Evolutionary conservation across 2,888 invertebrate species (phyloP).

Genomic region (Tetrapedia diversipes): DNA sequence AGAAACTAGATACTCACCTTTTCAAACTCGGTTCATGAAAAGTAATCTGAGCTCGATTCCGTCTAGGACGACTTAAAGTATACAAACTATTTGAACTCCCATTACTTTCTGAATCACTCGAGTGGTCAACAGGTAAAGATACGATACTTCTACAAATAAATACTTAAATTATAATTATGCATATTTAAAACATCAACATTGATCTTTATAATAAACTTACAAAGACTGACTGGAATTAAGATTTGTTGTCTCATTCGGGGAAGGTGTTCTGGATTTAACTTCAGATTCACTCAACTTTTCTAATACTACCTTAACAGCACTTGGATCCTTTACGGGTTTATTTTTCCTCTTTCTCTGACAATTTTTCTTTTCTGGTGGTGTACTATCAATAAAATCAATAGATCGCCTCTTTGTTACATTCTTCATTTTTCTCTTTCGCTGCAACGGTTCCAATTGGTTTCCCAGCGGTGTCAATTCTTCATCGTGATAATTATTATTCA

Average conservation of each 20-base stretch:
- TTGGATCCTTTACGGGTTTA: conserved; percentile 71
- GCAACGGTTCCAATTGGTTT: neutral
- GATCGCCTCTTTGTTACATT: neutral
- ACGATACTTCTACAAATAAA: conserved; percentile 22
- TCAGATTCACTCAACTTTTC: conserved; percentile 72
- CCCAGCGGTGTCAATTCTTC: conserved; percentile 2
- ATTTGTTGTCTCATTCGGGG: conserved; percentile 21
- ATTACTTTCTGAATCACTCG: conserved; percentile 74
- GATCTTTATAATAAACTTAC: conserved; percentile 49
- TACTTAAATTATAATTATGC: neutral
- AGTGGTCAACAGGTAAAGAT: neutral
- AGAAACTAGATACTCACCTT: conserved; percentile 63
- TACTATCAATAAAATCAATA: neutral
- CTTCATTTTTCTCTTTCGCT: conserved; percentile 8
- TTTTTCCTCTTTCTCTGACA: conserved; percentile 10
- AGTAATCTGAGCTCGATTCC: conserved; percentile 73
- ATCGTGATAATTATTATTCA: conserved; percentile 34
- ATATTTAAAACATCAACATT: neutral
- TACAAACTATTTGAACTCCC: conserved; percentile 56
- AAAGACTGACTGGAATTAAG: conserved; percentile 4
- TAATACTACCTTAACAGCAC: conserved; percentile 77
- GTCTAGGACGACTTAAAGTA: conserved; percentile 68
- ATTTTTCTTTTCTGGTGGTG: neutral
- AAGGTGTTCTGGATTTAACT: conserved; percentile 43
- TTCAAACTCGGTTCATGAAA: conserved; percentile 75